These are phyloP conservation scores for Agrotis clavis DNA, from an alignment of 2,888 invertebrate genomes.

Conservation along the genomic window DNA sequence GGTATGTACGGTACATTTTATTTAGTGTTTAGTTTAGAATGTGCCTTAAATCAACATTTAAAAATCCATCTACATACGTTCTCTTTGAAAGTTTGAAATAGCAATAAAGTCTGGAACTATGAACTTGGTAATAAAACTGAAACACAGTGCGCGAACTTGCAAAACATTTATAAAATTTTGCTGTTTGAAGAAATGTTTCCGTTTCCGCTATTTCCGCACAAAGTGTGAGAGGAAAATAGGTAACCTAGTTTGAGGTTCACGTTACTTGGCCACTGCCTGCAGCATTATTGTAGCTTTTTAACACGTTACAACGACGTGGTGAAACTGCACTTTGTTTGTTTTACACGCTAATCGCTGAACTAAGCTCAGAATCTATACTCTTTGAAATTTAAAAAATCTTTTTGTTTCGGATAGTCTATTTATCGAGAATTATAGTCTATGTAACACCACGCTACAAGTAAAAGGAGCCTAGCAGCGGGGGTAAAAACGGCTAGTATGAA, in stretches of 20 bases:
- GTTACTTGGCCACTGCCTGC: conserved; percentile 31
- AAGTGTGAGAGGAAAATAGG: conserved; percentile 54
- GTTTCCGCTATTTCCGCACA: conserved; percentile 40
- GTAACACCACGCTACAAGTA: too few relatives aligned
- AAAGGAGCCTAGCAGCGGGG: too few relatives aligned
- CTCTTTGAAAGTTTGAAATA: conserved; percentile 24
- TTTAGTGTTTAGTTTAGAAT: conserved; percentile 1
- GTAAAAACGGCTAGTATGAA: too few relatives aligned
- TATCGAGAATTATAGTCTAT: too few relatives aligned
- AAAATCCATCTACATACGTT: neutral
- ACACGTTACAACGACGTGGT: neutral
- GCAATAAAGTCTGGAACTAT: conserved; percentile 23
- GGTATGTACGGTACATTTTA: neutral
- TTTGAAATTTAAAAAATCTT: too few relatives aligned
- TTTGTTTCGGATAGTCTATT: too few relatives aligned
- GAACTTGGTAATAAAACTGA: conserved; percentile 40
- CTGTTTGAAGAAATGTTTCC: conserved; percentile 49
- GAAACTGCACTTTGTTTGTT: neutral
- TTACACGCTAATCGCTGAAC: neutral
- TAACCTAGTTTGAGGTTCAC: conserved; percentile 56
- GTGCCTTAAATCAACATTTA: conserved; percentile 1
- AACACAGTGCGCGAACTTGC: conserved; percentile 24
- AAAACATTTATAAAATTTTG: conserved; percentile 19
- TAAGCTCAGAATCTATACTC: too few relatives aligned
- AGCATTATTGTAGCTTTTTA: conserved; percentile 33